Base-by-base conservation (phyloP, 2,888 invertebrate genomes). In the Catotricha subobsoleta region DNA sequence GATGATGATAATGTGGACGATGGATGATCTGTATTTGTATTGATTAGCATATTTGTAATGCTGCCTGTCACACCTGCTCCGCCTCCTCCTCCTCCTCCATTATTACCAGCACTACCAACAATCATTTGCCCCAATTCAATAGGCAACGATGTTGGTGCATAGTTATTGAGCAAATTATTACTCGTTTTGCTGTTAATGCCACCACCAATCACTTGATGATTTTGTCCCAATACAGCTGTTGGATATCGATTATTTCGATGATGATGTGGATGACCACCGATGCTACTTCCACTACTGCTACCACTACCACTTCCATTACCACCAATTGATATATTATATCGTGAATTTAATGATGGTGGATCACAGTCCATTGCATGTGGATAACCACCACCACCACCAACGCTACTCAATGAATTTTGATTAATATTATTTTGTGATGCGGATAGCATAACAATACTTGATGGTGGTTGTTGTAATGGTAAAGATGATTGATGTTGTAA, bases 81-180 rank as follows among this genome's bases (percentile, higher is more conserved):
- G n/a, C n/a, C n/a, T n/a, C n/a, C n/a, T n/a, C n/a, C n/a, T n/a
- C n/a, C n/a, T n/a, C n/a, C n/a, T n/a, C n/a, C n/a, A 27, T 3
- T n/a, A n/a, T n/a, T n/a, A n/a, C n/a, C n/a, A n/a, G n/a, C n/a
- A n/a, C 12, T 13, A 21, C 13, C 15, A 18, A 19, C 19, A 28
- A 2, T 33, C 5, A n/a, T 31, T 43, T 54, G 52, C 43, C 53
- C 54, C 45, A 60, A 48, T 46, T 60, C 60, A 40, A 60, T 52
- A 34, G 60, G 62, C 49, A 62, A 52, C 45, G 63, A 60, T 28
- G 54, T 53, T 37, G 61, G 60, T 25, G 60, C 59, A 52, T 56
- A 62, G 46, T 52, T 60, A 10, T 36, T 21, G 7, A 36, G 15
- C 7, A 25, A 10, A 25, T 36, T 36, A 16, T 21, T 25, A 25